Conservation (phyloP, 2,113 vertebrate species). For the Ardeotis arabs region DNA sequence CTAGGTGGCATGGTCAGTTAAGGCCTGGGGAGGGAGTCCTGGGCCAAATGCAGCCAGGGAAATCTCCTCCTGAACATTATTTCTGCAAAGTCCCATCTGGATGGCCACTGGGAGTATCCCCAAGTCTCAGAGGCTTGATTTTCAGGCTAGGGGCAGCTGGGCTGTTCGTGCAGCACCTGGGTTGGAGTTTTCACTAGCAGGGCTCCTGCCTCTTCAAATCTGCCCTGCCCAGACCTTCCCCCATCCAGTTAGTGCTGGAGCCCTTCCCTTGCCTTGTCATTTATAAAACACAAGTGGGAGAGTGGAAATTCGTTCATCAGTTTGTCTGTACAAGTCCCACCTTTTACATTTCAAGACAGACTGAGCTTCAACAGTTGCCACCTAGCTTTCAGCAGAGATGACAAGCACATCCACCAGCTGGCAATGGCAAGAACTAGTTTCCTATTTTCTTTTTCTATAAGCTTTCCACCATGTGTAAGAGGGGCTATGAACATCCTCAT, state of each 20-base stretch:
- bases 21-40: not conserved
- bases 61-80: not conserved
- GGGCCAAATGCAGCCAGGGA: not conserved
- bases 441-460: not conserved
- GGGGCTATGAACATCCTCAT: not conserved
- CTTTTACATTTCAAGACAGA: slow-evolving; percentile 9
- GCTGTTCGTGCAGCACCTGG: not conserved
- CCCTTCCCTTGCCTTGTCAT: not conserved
- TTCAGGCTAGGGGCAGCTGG: not conserved
- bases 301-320: not conserved
- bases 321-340: not conserved
- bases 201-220: not conserved
- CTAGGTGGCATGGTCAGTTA: not conserved
- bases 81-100: not conserved
- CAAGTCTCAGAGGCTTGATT: not conserved
- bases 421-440: not conserved
- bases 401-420: slow-evolving; percentile 4
- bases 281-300: not conserved
- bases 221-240: not conserved
- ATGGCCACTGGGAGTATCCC: not conserved
- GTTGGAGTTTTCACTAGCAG: not conserved
- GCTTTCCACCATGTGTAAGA: not conserved
- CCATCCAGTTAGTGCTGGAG: not conserved
- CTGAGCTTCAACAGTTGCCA: slow-evolving; percentile 7
- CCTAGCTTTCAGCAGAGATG: slow-evolving; percentile 1